Base-by-base conservation (phyloP, 2,797 vertebrate genomes). In the Chelon auratus region DNA sequence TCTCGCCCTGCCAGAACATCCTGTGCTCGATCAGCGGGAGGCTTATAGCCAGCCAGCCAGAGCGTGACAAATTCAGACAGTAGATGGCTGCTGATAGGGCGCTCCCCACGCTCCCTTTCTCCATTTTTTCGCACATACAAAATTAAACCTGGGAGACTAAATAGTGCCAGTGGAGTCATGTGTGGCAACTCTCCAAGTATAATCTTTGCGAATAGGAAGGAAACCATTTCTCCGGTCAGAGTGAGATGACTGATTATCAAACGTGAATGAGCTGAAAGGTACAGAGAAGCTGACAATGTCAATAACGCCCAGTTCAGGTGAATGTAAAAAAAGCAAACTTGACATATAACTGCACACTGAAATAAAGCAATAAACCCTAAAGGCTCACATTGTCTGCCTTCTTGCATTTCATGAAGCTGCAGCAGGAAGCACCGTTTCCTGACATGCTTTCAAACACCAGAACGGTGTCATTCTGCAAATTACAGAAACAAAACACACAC, bases 1-100 rank as follows among this genome's bases (percentile, higher is more conserved):
- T 86, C 90, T 91, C 68, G 8, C 66, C 80, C 80, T 87, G 85
- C 84, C 86, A 90, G 89, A 85, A 93, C 88, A 93, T 93, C 90
- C 89, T 93, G 91, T 92, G 54, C 87, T 83, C 57, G 72, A 87
- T 87, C 73, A 77, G 76, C 47, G 17, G 52, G 79, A 74, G 77
- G 70, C 76, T 81, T 47, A 51, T 83, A 90, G 74, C 83, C 82
- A 91, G 62, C 47, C 78, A 62, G 51, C 68, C 62, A 75, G 81
- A 91, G 78, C 45, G 62, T 87, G 90, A 93, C 87, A 92, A 92
- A 83, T 81, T 71, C 64, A 88, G 82, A 90, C 72, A 73, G 78
- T 77, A 86, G 78, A 81, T 85, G 85, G 20, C 55, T 90, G 76
- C 85, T 71, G 81, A 92, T 86, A 90, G 0, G 36, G 17, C 60